phyloP scores from a whole-genome alignment of 1,140 invertebrate species.

The Caenorhabditis latens region DNA sequence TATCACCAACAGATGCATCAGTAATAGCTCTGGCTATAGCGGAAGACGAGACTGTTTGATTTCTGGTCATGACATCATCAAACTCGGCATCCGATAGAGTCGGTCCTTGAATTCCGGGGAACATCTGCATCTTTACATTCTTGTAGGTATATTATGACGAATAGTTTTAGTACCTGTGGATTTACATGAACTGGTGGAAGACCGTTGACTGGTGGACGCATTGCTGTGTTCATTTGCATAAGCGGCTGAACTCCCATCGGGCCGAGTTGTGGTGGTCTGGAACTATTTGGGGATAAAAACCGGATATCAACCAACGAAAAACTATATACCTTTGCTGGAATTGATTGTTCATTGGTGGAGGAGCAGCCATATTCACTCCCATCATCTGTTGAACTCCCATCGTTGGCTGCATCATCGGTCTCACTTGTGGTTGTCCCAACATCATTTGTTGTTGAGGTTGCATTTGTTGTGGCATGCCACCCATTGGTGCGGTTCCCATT shows the following conservation, averaged over 20 bases:
- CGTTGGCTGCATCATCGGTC: conserved; percentile 47
- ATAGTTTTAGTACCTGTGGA: conserved; percentile 67
- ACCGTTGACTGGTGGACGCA: conserved; percentile 65
- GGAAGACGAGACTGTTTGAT: conserved; percentile 88
- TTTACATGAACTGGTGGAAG: conserved; percentile 75
- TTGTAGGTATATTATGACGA: too few relatives aligned
- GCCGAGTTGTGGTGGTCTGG: conserved; percentile 64
- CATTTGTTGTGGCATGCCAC: conserved; percentile 11
- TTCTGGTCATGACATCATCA: conserved; percentile 97
- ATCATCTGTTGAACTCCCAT: conserved; percentile 54
- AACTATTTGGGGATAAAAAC: conserved; percentile 1
- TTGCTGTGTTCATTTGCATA: conserved; percentile 56
- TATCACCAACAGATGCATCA: conserved; percentile 94
- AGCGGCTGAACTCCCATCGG: conserved; percentile 50
- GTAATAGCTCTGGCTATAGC: conserved; percentile 96
- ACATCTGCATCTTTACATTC: conserved; percentile 46
- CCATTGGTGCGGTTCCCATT: neutral
- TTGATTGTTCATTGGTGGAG: conserved; percentile 63
- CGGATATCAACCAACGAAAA: too few relatives aligned
- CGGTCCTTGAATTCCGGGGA: conserved; percentile 46
- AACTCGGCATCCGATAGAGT: conserved; percentile 90
- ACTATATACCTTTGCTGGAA: conserved; percentile 58
- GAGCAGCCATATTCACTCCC: conserved; percentile 59
- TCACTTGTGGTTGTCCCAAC: neutral
- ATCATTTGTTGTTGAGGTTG: conserved; percentile 13